Conservation (phyloP, 2,888 invertebrate genomes). For the Cartodere bifasciata region DNA sequence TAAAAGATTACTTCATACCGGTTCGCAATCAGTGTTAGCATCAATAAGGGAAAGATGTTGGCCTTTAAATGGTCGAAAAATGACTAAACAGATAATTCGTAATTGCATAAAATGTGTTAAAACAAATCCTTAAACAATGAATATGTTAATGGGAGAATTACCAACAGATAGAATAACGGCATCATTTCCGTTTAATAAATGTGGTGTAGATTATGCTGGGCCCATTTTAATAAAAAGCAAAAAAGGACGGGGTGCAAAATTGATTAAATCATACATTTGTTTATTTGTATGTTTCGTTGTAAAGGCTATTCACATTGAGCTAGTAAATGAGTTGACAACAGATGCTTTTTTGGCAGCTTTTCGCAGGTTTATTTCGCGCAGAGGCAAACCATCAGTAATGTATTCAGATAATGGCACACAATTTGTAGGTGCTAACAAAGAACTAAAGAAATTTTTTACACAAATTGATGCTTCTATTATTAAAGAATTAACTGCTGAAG, state of each 20-base stretch:
- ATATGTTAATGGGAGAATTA: too few relatives aligned
- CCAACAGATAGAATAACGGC: conserved; percentile 14
- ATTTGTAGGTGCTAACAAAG: conserved; percentile 2
- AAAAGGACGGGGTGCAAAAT: conserved; percentile 12
- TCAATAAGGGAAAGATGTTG: too few relatives aligned
- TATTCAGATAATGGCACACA: conserved; percentile 1
- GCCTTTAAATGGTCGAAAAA: too few relatives aligned
- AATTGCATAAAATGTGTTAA: too few relatives aligned
- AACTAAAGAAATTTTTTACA: not conserved
- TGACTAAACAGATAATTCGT: too few relatives aligned
- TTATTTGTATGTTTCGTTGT: conserved; percentile 21
- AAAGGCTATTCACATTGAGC: conserved; percentile 24
- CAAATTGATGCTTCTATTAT: too few relatives aligned
- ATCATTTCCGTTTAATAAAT: conserved; percentile 10
- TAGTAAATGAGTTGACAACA: conserved; percentile 20
- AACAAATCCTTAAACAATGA: too few relatives aligned
- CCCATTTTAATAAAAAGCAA: conserved; percentile 18
- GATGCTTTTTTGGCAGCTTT: conserved; percentile 23
- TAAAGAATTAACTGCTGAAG: too few relatives aligned
- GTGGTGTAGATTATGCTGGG: conserved; percentile 20
- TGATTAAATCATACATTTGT: conserved; percentile 18
- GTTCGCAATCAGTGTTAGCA: too few relatives aligned
- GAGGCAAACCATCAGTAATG: conserved; percentile 17
- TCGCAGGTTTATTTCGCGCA: conserved; percentile 20
- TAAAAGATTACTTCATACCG: too few relatives aligned